Conservation (phyloP, 2,888 invertebrate genomes). For the Drosophila emarginata region DNA sequence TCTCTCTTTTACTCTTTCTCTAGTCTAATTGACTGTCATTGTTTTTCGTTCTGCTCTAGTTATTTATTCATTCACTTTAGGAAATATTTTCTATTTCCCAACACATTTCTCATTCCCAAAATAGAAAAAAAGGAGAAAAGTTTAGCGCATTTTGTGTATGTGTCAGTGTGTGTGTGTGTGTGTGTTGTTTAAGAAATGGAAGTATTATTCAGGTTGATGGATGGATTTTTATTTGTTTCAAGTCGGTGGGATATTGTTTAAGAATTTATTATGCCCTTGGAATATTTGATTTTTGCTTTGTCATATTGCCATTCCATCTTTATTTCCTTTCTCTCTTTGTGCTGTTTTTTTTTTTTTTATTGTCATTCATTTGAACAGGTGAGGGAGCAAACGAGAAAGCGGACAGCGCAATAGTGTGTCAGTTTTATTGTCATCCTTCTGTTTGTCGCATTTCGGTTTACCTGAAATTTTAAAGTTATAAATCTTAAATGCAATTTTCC, state of each 20-base stretch:
- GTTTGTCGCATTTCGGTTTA: conserved; percentile 11
- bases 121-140: background rate
- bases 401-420: background rate
- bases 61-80: conserved; percentile 4
- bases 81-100: background rate
- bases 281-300: conserved; percentile 17
- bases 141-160: conserved; percentile 24
- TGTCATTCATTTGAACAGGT: conserved; percentile 2
- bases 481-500: conserved; percentile 70
- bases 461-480: conserved; percentile 43
- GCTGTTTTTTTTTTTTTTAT: background rate
- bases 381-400: background rate
- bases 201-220: conserved; percentile 10
- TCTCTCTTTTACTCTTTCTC: conserved; percentile 10
- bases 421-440: conserved; percentile 2
- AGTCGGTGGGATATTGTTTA: conserved; percentile 4
- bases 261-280: conserved; percentile 18
- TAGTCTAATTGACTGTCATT: conserved; percentile 46
- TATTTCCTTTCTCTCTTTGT: background rate
- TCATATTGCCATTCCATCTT: conserved; percentile 12
- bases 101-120: conserved; percentile 3
- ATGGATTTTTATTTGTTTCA: background rate
- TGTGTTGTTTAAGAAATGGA: conserved; percentile 3
- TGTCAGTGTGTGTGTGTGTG: conserved; percentile 21
- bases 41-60: conserved; percentile 43